These are phyloP conservation scores for Desmodus rotundus DNA, from an alignment of 2,113 vertebrate genomes.

Conservation along the genomic window DNA sequence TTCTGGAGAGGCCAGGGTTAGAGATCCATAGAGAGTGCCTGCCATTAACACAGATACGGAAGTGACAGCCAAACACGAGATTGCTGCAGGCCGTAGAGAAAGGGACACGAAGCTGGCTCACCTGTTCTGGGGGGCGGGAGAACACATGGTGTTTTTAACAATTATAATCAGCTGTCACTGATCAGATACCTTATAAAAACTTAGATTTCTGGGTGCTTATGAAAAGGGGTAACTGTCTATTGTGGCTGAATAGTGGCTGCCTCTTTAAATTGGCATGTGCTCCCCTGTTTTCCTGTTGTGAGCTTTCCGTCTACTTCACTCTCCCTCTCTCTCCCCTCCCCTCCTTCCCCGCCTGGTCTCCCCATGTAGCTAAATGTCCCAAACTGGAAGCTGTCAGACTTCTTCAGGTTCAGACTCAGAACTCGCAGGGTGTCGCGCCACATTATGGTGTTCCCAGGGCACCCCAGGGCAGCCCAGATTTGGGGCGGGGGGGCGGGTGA, in stretches of 20 bases:
- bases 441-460: background rate
- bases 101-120: background rate
- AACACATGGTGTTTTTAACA: background rate
- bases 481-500: background rate
- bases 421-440: background rate
- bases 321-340: too few relatives aligned
- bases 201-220: background rate
- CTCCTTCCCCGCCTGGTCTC: background rate
- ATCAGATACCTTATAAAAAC: background rate
- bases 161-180: background rate
- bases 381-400: background rate
- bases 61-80: background rate
- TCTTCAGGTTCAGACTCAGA: background rate
- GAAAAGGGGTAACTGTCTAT: background rate
- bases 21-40: too few relatives aligned
- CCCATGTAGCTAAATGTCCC: background rate
- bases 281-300: background rate
- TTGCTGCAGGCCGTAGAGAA: background rate
- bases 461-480: background rate
- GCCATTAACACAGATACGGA: background rate
- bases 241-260: background rate
- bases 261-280: background rate
- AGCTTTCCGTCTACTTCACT: background rate
- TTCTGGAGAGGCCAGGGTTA: background rate
- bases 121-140: background rate